Base-by-base conservation (phyloP, 1,140 invertebrate genomes). In the Drosophila navojoa region DNA sequence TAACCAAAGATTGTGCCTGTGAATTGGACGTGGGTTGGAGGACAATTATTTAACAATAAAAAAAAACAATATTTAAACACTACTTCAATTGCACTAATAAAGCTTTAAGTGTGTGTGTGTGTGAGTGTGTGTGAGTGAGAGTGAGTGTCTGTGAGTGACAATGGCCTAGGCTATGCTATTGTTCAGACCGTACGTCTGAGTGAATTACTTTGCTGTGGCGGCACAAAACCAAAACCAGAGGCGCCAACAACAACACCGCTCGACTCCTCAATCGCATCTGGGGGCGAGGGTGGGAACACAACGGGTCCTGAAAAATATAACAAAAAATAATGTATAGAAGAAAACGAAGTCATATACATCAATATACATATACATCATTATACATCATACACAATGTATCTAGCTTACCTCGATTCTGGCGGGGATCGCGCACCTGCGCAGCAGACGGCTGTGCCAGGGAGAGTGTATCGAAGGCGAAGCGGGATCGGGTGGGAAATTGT, bases 231-330 rank as follows among this genome's bases (percentile, higher is more conserved):
- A 54, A 89, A 92, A 49, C 91, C 91, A 22, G 91, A 92, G 69
- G 91, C 91, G n/a, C 91, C 91, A 53, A 92, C 90, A 60, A 92
- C 77, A 45, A 92, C 91, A 29, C 91, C 91, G 72, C 91, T 92
- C 15, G 79, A 90, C 71, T 92, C 91, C 53, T 90, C 85, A 62
- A 90, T 75, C 69, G 79, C 87, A 69, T 91, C 90, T 74, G 89
- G 82, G 5, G 91, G 91, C 13, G 91, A 91, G 50, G 80, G 87
- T 27, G 91, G 91, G 79, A 92, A 92, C 6, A 92, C 89, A 25
- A 92, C 91, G 66, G 91, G 91, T 53, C 91, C 91, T 92, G 82
- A 45, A 64, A 72, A 0, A 4, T 9, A 47, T 53, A 52, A 16
- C 9, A 44, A 5, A 29, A 29, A 22, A 22, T n/a, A n/a, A 15